phyloP scores from a whole-genome alignment of 2,888 invertebrate genomes.

The Abscondita cerata region DNA sequence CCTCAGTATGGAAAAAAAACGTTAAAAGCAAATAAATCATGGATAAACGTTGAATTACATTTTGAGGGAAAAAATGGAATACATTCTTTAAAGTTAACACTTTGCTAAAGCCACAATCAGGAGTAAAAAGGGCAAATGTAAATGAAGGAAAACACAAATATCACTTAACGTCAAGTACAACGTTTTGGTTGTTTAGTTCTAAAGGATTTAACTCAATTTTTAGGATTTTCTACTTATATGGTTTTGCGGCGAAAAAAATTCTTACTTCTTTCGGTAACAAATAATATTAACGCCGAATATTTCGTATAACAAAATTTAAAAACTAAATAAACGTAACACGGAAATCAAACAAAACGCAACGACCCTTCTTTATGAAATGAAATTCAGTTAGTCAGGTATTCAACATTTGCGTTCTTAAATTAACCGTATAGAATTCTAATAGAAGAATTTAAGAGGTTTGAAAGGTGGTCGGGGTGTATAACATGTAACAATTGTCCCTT shows the following conservation, averaged over 20 bases:
- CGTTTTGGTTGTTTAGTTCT: conserved; percentile 20
- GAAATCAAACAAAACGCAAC: conserved; percentile 12
- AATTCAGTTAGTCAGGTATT: conserved; percentile 1
- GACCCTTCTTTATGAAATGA: background rate
- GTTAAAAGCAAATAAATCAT: too few relatives aligned
- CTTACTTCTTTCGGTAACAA: background rate
- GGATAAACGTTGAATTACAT: too few relatives aligned
- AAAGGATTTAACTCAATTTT: conserved; percentile 24
- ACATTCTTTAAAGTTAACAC: background rate
- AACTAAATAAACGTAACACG: conserved; percentile 9
- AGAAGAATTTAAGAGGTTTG: conserved; percentile 17
- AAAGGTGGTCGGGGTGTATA: conserved; percentile 33
- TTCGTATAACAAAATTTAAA: conserved; percentile 7
- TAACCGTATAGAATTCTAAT: conserved; percentile 17
- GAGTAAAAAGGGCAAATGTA: conserved; percentile 22
- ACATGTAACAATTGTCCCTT: conserved; percentile 39
- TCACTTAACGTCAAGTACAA: conserved; percentile 27
- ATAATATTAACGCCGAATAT: background rate
- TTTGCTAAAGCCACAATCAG: conserved; percentile 9
- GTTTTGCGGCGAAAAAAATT: background rate
- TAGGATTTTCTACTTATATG: conserved; percentile 11
- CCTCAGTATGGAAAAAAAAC: too few relatives aligned
- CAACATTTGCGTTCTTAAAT: conserved; percentile 14
- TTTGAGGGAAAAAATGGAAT: too few relatives aligned
- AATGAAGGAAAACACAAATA: conserved; percentile 28